Evolutionary conservation across 2,797 vertebrate genomes (phyloP), one percentile per base, ranked within the genome.

Genomic region (Acomys russatus): DNA sequence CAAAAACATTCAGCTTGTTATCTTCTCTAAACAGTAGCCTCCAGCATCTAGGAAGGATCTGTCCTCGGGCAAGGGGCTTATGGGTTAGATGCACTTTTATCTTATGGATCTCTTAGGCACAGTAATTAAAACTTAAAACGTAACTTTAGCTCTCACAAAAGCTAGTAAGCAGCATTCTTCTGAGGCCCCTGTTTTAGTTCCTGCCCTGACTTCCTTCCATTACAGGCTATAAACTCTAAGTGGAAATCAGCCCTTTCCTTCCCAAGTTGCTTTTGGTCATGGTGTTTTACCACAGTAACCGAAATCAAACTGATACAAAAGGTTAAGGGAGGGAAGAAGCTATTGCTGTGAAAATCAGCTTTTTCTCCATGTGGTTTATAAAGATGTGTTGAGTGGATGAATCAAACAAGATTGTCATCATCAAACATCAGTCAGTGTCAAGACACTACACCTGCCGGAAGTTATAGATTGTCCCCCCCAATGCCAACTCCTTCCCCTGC

Each of bases 271-370:
- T 68, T 85, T 85, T n/a, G 44, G 20, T 14, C 30, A 23, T 23
- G 10, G 63, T n/a, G 63, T 22, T 51, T 84, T 84, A 66, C 51
- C 38, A 84, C 23, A 44, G 59, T 44, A 3, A 44, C 44, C 59
- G 64, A 51, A 86, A n/a, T 23, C 84, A 70, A 70, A 23, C 22
- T 86, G 49, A 86, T 20, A 86, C 49, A 86, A 68, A 6, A 11
- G 28, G 30, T 84, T n/a, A 79, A 95, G 64, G 59, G 17, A 96
- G 20, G 10, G 9, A 59, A 64, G 23, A 64, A 38, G 83, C 78
- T 30, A 88, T 56, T 91, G 35, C 85, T 70, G 73, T 61, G 89
- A 95, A 92, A 95, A 74, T 66, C 49, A 95, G 38, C 51, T 79
- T 90, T 86, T 91, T 85, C 68, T 89, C 44, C 51, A 74, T 2